Evolutionary conservation across 2,113 vertebrate species (phyloP).

Genomic region (Lamprotornis superbus): DNA sequence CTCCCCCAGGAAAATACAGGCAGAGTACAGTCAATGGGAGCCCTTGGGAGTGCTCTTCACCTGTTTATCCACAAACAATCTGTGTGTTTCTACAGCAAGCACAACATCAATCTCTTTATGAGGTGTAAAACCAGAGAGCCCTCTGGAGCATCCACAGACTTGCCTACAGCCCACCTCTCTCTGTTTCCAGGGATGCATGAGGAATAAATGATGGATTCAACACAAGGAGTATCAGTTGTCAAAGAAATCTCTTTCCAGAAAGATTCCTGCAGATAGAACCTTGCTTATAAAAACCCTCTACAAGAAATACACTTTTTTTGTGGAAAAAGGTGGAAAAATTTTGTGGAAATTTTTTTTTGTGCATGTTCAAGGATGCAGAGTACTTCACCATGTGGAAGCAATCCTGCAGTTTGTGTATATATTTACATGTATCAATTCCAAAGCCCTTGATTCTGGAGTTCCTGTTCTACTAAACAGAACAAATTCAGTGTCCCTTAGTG

Average conservation of each 20-base stretch:
- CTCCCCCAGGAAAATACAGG: background rate
- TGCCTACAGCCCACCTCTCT: background rate
- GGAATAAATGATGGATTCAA: background rate
- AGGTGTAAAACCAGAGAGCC: background rate
- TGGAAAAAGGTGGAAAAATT: too few species aligned
- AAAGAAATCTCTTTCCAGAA: background rate
- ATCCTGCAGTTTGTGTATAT: background rate
- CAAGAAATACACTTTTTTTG: background rate
- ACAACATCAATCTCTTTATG: background rate
- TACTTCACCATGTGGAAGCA: background rate
- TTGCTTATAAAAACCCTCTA: background rate
- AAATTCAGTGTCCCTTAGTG: background rate
- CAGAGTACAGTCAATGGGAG: background rate
- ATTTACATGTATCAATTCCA: background rate
- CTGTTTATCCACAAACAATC: background rate
- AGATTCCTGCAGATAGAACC: background rate
- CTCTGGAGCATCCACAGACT: background rate
- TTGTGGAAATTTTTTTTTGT: background rate
- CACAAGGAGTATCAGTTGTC: background rate
- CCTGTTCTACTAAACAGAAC: background rate
- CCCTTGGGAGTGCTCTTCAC: background rate
- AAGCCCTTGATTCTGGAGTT: background rate
- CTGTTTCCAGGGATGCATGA: background rate
- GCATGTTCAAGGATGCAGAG: background rate
- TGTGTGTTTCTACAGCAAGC: background rate